These are phyloP conservation scores for Diaprepes abbreviatus DNA, from an alignment of 2,888 invertebrate genomes.

Conservation along the genomic window DNA sequence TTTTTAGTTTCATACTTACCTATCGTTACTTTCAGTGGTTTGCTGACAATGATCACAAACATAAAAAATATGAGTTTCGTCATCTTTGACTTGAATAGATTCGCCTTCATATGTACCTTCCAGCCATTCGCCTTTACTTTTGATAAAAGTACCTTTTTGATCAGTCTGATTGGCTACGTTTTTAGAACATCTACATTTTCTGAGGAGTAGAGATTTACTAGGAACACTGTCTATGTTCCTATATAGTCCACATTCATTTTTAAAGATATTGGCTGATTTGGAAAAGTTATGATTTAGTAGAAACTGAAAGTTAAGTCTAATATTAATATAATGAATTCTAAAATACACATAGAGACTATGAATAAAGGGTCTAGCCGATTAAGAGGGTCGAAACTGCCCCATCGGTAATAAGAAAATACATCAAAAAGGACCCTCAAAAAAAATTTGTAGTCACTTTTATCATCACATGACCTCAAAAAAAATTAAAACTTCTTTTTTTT, in stretches of 20 bases:
- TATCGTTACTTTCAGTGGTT: not conserved
- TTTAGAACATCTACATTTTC: slow-evolving; percentile 39
- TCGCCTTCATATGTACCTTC: slow-evolving; percentile 36
- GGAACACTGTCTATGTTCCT: slow-evolving; percentile 39
- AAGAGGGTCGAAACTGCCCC: too few relatives aligned
- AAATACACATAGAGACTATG: too few relatives aligned
- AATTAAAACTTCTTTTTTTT: too few relatives aligned
- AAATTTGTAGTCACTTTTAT: too few relatives aligned
- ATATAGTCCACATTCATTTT: slow-evolving; percentile 50
- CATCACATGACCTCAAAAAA: too few relatives aligned
- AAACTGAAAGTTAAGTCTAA: slow-evolving; percentile 54
- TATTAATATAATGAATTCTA: too few relatives aligned
- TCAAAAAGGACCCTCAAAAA: too few relatives aligned
- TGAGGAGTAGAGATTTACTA: slow-evolving; percentile 41
- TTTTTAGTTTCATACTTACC: not conserved
- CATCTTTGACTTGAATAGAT: slow-evolving; percentile 28
- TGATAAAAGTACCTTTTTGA: not conserved
- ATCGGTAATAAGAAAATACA: too few relatives aligned
- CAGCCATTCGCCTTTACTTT: slow-evolving; percentile 17
- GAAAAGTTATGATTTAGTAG: slow-evolving; percentile 53
- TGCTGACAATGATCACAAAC: slow-evolving; percentile 44
- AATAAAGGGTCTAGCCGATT: too few relatives aligned
- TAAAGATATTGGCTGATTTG: slow-evolving; percentile 50
- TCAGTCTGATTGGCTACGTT: slow-evolving; percentile 37
- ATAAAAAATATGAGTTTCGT: slow-evolving; percentile 40